phyloP scores from a whole-genome alignment of 2,888 invertebrate species.

The Chironomus riparius region DNA sequence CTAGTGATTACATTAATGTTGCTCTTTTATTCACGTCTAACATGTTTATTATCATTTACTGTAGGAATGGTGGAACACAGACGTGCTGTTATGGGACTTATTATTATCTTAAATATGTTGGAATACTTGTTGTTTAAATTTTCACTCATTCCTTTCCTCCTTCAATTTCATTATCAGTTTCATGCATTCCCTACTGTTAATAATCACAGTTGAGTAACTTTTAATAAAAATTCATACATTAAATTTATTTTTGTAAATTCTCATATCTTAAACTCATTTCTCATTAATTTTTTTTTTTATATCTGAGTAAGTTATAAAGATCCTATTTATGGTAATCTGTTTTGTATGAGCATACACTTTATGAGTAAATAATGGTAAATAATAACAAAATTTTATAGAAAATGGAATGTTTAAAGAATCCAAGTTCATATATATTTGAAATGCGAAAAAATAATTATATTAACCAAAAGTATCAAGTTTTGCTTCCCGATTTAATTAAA shows the following conservation, averaged over 20 bases:
- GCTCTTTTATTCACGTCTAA: conserved; percentile 25
- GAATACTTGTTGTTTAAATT: background rate
- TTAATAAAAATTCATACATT: background rate
- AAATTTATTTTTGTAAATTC: background rate
- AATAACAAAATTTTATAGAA: no score
- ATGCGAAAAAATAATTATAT: no score
- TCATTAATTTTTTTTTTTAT: no score
- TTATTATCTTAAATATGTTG: background rate
- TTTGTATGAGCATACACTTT: no score
- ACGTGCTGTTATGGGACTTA: conserved; percentile 24
- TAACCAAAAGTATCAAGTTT: no score
- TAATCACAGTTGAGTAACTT: conserved; percentile 14
- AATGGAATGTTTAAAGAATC: no score
- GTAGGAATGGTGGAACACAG: conserved; percentile 9
- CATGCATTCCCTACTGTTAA: background rate
- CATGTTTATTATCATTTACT: conserved; percentile 22
- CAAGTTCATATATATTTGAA: no score
- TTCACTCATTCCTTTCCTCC: background rate
- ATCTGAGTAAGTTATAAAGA: no score
- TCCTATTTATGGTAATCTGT: no score
- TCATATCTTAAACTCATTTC: no score
- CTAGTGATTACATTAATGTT: conserved; percentile 25
- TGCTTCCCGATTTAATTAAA: no score
- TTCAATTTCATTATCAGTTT: background rate
- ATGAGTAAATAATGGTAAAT: no score